Percentiles rank a stretch among this genome's conserved stretches.
Conservation (phyloP, 2,797 vertebrate species). For the Gambusia yucatana region DNA sequence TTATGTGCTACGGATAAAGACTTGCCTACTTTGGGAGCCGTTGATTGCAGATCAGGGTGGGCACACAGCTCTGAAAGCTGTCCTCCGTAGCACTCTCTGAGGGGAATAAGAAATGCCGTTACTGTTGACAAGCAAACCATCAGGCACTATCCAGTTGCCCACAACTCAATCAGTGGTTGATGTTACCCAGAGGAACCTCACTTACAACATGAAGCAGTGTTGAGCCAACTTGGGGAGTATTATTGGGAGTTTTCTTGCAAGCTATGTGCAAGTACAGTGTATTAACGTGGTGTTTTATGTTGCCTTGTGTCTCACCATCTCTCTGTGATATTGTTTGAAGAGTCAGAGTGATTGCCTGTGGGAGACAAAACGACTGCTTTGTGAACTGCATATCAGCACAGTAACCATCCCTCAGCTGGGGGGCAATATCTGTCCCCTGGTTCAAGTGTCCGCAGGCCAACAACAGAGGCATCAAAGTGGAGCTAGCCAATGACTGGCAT, state of each 20-base stretch:
- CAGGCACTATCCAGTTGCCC: constrained; percentile 45
- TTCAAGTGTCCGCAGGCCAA: constrained; percentile 44
- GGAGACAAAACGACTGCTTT: constrained; percentile 50
- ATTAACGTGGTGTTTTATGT: constrained; percentile 38
- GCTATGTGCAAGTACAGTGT: constrained; percentile 45
- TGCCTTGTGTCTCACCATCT: constrained; percentile 34
- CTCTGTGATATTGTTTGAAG: constrained; percentile 52
- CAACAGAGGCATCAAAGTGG: constrained; percentile 57
- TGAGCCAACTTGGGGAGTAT: constrained; percentile 60
- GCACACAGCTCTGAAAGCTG: constrained; percentile 23
- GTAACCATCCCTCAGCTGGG: constrained; percentile 39
- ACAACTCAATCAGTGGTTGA: constrained; percentile 55
- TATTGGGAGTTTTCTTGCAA: constrained; percentile 54
- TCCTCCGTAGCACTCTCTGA: constrained; percentile 30
- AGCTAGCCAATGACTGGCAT: constrained; percentile 30
- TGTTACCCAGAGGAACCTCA: constrained; percentile 58
- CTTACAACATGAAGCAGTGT: constrained; percentile 45
- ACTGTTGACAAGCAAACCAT: constrained; percentile 63
- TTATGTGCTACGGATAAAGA: background rate
- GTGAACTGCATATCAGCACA: constrained; percentile 48
- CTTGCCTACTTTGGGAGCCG: background rate
- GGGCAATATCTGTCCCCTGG: constrained; percentile 37
- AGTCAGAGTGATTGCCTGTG: constrained; percentile 47
- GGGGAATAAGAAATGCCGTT: constrained; percentile 49
- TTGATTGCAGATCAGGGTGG: constrained; percentile 13